phyloP scores from a whole-genome alignment of 2,113 vertebrate species.

The Martes martes region DNA sequence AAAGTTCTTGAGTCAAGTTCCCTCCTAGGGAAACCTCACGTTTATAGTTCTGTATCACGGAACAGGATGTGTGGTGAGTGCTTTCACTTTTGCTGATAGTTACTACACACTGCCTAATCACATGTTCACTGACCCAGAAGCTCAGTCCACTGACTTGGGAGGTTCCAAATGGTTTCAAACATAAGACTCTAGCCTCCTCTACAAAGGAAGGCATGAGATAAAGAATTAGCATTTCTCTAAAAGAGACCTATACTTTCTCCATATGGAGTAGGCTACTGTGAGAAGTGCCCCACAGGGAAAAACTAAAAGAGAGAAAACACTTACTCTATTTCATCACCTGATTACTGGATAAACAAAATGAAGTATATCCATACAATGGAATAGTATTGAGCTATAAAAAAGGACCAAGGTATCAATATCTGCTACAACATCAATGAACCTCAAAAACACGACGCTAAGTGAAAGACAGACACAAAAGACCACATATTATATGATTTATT shows the following conservation, averaged over 20 bases:
- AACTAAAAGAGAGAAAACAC: background rate
- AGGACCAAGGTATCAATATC: background rate
- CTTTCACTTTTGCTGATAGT: background rate
- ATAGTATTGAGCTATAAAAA: background rate
- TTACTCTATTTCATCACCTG: background rate
- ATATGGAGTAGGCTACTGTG: background rate
- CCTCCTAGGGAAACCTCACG: background rate
- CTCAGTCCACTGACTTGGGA: background rate
- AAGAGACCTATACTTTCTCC: background rate
- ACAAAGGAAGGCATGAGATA: background rate
- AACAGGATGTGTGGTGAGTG: background rate
- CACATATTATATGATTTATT: background rate
- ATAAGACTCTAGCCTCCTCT: background rate
- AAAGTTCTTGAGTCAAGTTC: background rate
- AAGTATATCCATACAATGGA: background rate
- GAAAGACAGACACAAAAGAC: conserved; percentile 6
- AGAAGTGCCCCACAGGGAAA: background rate
- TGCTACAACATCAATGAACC: background rate
- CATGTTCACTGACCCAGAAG: background rate
- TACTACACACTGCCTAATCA: background rate
- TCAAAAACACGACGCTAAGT: background rate
- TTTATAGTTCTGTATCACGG: background rate
- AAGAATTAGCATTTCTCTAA: background rate
- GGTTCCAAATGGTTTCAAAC: background rate
- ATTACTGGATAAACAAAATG: background rate